Percentiles rank a stretch among this genome's conserved stretches.
These are phyloP conservation scores for Phodopus roborovskii DNA, from an alignment of 2,113 vertebrate genomes.

Conservation along the genomic window DNA sequence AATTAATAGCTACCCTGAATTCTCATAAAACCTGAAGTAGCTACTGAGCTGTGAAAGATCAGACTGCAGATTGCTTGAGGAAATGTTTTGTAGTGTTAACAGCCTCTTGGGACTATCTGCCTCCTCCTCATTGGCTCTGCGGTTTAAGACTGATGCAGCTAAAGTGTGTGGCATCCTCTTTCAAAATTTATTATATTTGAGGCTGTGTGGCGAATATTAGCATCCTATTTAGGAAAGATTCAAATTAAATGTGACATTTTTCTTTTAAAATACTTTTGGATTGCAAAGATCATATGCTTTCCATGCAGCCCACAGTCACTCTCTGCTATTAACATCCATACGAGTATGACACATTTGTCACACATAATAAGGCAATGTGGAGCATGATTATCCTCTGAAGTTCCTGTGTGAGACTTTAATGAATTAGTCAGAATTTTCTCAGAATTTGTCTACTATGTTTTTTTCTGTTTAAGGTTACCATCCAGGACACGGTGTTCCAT, in stretches of 20 bases:
- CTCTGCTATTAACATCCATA: background rate
- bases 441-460: background rate
- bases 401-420: background rate
- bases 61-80: conserved; percentile 55
- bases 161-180: conserved; percentile 59
- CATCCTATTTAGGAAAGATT: conserved; percentile 10
- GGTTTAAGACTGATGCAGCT: conserved; percentile 47
- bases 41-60: conserved; percentile 40
- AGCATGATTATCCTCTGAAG: conserved; percentile 16
- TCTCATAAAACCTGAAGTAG: conserved; percentile 60
- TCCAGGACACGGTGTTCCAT: background rate
- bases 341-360: background rate
- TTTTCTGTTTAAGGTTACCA: conserved; percentile 14
- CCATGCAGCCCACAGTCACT: background rate
- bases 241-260: conserved; percentile 70
- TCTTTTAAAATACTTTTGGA: conserved; percentile 36
- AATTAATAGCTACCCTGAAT: conserved; percentile 60
- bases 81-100: conserved; percentile 56
- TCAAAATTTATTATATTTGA: conserved; percentile 72
- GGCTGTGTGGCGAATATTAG: conserved; percentile 7
- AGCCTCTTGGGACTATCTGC: conserved; percentile 29
- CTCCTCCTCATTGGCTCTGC: background rate
- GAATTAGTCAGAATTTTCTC: background rate
- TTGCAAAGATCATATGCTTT: conserved; percentile 22
- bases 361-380: background rate